phyloP scores from a whole-genome alignment of 2,797 vertebrate species.

The Forpus xanthops region DNA sequence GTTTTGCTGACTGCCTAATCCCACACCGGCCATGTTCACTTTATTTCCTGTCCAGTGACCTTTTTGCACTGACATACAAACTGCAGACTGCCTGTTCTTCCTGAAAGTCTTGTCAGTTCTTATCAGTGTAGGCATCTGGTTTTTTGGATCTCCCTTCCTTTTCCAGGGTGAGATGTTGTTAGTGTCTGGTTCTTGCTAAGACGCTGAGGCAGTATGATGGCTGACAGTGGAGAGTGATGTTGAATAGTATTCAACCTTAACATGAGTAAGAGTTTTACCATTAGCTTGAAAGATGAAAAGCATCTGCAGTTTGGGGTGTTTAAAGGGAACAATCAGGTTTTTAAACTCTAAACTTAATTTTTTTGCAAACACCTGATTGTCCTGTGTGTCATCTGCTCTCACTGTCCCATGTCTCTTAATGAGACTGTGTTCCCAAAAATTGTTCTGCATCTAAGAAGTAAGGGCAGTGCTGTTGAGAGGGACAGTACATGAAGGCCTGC shows the following conservation, averaged over 20 bases:
- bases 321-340: not conserved
- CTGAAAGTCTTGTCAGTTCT: constrained; percentile 55
- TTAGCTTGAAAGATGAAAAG: not conserved
- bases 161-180: constrained; percentile 42
- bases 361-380: not conserved
- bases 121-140: constrained; percentile 58
- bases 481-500: not conserved
- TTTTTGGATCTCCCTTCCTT: constrained; percentile 45
- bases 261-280: not conserved
- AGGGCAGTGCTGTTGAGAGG: not conserved
- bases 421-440: not conserved
- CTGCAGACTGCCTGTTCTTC: constrained; percentile 60
- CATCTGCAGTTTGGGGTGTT: not conserved
- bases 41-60: constrained; percentile 62
- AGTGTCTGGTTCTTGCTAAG: constrained; percentile 45
- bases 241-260: constrained; percentile 20
- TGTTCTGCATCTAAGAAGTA: not conserved
- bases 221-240: not conserved
- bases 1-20: constrained; percentile 57
- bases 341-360: not conserved
- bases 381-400: not conserved
- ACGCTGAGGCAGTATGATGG: not conserved
- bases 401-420: not conserved
- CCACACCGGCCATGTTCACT: constrained; percentile 41
- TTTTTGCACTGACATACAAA: constrained; percentile 34